Evolutionary conservation across 2,113 vertebrate genomes (phyloP), one percentile per base, ranked within the genome.

Genomic region (Brachyistius frenatus): DNA sequence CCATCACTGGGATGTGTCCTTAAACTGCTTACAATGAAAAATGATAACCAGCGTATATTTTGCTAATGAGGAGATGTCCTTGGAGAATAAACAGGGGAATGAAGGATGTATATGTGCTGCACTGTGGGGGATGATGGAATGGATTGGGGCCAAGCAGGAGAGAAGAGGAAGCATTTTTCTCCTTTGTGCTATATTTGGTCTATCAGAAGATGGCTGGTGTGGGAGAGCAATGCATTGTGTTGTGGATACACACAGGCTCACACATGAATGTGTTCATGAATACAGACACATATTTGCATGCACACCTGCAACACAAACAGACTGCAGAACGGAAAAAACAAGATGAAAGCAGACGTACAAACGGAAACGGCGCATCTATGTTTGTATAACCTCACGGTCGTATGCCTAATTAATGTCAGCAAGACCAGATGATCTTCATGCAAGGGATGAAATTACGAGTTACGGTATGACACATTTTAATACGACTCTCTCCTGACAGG

Each of bases 121-220:
- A 88, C 88, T 93, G 91, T 88, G 90, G 91, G 89, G 91, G 90
- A 85, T 86, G 90, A 86, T 87, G 86, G 84, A 68, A 89, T 89
- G 91, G 88, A 92, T 86, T 84, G 85, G 93, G 91, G 87, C 90
- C 88, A 92, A 89, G 88, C 83, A 68, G 86, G 61, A 89, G 83
- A 91, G 85, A 85, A 89, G 90, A 93, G 90, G 85, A 91, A 88
- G 90, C 89, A 39, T 84, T 87, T 91, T 85, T 76, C 86, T 91
- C 79, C 79, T 91, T 88, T 93, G 93, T 88, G 89, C 91, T 93
- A 93, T 91, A 92, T 93, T 93, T 93, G 92, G 92, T 88, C 66
- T 86, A 64, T 80, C 85, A 92, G 88, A 91, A 85, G 86, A 93
- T 86, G 82, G 88, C 87, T 89, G 76, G 81, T 91, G 90, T 93